Base-by-base conservation (phyloP, 2,113 vertebrate species). In the Regulus satrapa region DNA sequence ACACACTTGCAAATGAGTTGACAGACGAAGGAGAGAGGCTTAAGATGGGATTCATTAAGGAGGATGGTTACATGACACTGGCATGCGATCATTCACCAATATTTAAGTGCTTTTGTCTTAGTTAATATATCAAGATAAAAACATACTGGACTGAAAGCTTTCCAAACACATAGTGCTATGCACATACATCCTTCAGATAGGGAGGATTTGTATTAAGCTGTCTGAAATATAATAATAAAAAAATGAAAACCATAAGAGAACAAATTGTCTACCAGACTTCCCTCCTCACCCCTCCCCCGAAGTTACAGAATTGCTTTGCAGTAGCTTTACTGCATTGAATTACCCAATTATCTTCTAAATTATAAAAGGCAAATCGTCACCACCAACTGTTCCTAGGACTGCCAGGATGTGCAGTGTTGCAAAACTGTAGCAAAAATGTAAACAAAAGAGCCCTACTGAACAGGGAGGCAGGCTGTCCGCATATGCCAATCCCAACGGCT, bases 331-430 rank as follows among this genome's bases (percentile, higher is more conserved):
- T 94, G 91, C 73, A 77, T 56, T 95, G 96, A 98, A 98, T 98
- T 97, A 97, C 97, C 97, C 97, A 98, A 98, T 98, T 98, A 98
- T 97, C 97, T 97, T 88, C 96, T 97, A 98, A 98, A 98, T 98
- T 98, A 98, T 98, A 98, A 98, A 98, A 98, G 97, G 96, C 90
- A 97, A 95, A 97, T 97, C 97, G 98, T 96, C 92, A 90, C 96
- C 95, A 97, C 97, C 98, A 98, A 98, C 97, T 98, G 98, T 98
- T 98, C 92, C 17, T 94, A 94, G 95, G 91, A 95, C 96, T 95
- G 95, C 95, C 95, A 96, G 96, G 94, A 98, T 97, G 96, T 63
- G 31, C 95, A 90, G 77, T 95, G 95, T 97, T 97, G 97, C 97
- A 98, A 98, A 98, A 98, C 97, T 96, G 97, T 94, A 97, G 95